Conservation (phyloP, 2,888 invertebrate genomes). For the Andrena marginata region DNA sequence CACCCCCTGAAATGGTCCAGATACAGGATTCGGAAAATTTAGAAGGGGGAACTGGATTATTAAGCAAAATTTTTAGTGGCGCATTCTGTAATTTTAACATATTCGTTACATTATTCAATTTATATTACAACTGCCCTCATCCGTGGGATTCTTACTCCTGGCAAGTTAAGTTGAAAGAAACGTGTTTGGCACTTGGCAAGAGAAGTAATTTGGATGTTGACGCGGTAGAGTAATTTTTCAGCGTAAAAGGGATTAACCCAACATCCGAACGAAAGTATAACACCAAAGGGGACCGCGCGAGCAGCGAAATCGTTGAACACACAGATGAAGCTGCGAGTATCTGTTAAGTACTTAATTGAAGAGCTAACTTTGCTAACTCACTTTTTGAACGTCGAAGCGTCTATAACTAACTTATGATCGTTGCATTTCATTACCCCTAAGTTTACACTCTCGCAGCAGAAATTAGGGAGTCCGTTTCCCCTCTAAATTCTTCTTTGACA, state of each 20-base stretch:
- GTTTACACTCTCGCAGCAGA: conserved; percentile 49
- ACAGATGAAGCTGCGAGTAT: conserved; percentile 28
- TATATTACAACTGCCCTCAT: too few relatives aligned
- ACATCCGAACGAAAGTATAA: conserved; percentile 2
- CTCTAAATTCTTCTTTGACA: conserved; percentile 46
- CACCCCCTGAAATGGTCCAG: too few relatives aligned
- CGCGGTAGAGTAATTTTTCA: background rate
- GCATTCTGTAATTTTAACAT: too few relatives aligned
- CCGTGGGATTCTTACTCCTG: too few relatives aligned
- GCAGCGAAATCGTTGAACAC: conserved; percentile 23
- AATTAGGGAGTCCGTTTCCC: conserved; percentile 32
- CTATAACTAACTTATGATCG: conserved; percentile 63
- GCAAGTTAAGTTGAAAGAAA: too few relatives aligned
- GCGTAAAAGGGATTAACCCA: background rate
- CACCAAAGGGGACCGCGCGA: conserved; percentile 4
- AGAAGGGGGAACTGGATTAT: too few relatives aligned
- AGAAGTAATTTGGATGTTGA: too few relatives aligned
- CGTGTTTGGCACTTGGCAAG: too few relatives aligned
- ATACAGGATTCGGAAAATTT: too few relatives aligned
- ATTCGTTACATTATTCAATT: too few relatives aligned
- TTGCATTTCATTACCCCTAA: conserved; percentile 60
- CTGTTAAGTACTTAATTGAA: conserved; percentile 56
- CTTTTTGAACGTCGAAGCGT: conserved; percentile 51
- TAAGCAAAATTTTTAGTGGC: too few relatives aligned
- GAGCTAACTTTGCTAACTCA: conserved; percentile 59